These are phyloP conservation scores for Dasyprocta punctata DNA, from an alignment of 2,113 vertebrate genomes.

Conservation along the genomic window DNA sequence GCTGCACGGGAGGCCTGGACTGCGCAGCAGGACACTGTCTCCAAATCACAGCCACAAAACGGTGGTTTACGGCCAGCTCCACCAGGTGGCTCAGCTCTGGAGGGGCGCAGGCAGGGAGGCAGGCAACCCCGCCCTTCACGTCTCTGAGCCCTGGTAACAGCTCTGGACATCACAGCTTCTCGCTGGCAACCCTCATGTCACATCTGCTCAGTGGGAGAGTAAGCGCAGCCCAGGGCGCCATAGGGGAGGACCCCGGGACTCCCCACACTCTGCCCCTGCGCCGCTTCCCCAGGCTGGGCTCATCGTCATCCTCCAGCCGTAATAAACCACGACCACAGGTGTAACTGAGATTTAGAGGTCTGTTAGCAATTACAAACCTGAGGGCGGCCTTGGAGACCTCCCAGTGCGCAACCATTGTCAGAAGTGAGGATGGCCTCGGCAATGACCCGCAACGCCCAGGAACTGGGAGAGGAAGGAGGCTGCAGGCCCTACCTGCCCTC, in stretches of 20 bases:
- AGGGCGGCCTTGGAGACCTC: neutral
- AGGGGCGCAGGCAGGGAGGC: neutral
- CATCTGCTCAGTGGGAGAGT: neutral
- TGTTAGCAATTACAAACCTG: neutral
- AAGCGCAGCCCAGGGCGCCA: neutral
- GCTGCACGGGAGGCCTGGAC: neutral
- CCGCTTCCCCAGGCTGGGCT: neutral
- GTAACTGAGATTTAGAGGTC: neutral
- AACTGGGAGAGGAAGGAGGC: neutral
- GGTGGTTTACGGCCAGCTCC: neutral
- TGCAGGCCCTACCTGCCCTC: neutral
- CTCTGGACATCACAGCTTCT: neutral
- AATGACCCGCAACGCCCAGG: neutral
- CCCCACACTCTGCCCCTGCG: fast-evolving
- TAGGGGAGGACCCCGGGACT: neutral
- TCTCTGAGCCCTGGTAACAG: neutral
- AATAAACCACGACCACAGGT: neutral
- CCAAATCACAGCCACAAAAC: neutral
- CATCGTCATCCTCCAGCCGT: neutral
- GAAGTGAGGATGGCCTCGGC: neutral
- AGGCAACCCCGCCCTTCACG: neutral
- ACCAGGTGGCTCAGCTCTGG: neutral
- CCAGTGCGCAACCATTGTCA: neutral
- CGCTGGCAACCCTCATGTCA: neutral
- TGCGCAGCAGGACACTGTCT: neutral